A percentile compares a stretch with the other conserved stretches of the same genome.
phyloP scores from a whole-genome alignment of 2,888 invertebrate genomes.

The Cordylochernes scorpioides region DNA sequence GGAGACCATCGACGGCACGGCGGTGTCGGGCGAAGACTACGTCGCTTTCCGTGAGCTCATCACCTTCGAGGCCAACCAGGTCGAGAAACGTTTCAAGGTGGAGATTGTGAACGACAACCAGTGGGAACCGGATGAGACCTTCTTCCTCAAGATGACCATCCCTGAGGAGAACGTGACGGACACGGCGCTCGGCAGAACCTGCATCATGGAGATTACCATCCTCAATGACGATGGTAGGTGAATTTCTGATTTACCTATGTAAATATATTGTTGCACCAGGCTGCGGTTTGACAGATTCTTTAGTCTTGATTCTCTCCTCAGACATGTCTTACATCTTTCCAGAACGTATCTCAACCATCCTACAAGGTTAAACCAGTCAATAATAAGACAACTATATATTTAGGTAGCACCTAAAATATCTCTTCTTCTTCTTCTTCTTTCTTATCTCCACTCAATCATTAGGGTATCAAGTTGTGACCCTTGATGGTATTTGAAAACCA shows the following conservation, averaged over 20 bases:
- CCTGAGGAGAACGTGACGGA: conserved; percentile 14
- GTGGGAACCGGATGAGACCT: conserved; percentile 34
- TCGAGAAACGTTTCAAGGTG: conserved; percentile 25
- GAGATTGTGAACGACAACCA: conserved; percentile 30
- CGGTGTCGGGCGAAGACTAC: conserved; percentile 30
- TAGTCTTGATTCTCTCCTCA: too few relatives aligned
- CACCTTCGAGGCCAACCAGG: conserved; percentile 27
- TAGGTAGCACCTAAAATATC: too few relatives aligned
- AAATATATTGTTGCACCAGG: too few relatives aligned
- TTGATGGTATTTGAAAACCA: too few relatives aligned
- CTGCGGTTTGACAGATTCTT: too few relatives aligned
- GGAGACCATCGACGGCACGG: conserved; percentile 32
- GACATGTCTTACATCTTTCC: too few relatives aligned
- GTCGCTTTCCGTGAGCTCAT: conserved; percentile 26
- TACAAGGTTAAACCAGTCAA: too few relatives aligned
- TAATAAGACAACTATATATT: too few relatives aligned
- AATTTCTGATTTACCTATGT: not conserved
- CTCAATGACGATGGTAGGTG: conserved; percentile 31
- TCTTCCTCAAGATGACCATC: conserved; percentile 29
- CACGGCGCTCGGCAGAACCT: conserved; percentile 26
- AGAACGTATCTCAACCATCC: too few relatives aligned
- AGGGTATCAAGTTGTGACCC: too few relatives aligned
- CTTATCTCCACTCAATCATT: too few relatives aligned
- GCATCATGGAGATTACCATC: conserved; percentile 32
- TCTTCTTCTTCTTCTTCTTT: too few relatives aligned